Percentiles rank a stretch among this genome's conserved stretches.
These are phyloP conservation scores for Spondyliosoma cantharus DNA, from an alignment of 2,797 vertebrate genomes.

Conservation along the genomic window DNA sequence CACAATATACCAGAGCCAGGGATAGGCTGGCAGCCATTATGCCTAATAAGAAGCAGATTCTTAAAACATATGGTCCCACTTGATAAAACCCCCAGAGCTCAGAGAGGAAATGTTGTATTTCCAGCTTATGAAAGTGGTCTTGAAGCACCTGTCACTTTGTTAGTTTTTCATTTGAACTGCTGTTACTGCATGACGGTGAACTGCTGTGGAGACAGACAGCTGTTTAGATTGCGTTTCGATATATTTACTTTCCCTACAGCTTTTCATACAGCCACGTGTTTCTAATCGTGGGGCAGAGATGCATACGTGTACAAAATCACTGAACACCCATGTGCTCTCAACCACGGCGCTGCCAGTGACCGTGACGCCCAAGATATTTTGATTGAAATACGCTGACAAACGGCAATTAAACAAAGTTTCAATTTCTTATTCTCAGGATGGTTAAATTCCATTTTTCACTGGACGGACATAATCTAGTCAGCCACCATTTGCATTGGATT, in stretches of 20 bases:
- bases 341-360: not conserved
- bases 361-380: slow-evolving; percentile 1
- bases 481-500: not conserved
- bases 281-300: slow-evolving; percentile 46
- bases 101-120: slow-evolving; percentile 80
- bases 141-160: slow-evolving; percentile 80
- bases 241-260: slow-evolving; percentile 55
- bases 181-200: slow-evolving; percentile 68
- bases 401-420: not conserved
- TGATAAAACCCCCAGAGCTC: slow-evolving; percentile 70
- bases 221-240: slow-evolving; percentile 49
- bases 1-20: slow-evolving; percentile 56
- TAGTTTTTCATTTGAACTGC: slow-evolving; percentile 73
- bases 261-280: slow-evolving; percentile 56
- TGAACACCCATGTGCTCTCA: slow-evolving; percentile 35
- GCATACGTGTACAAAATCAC: slow-evolving; percentile 44
- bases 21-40: slow-evolving; percentile 73
- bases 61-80: slow-evolving; percentile 79
- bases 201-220: slow-evolving; percentile 53
- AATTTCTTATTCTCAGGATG: not conserved
- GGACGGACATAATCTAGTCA: not conserved
- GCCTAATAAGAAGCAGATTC: slow-evolving; percentile 80
- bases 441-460: not conserved
- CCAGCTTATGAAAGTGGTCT: slow-evolving; percentile 59
- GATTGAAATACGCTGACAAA: slow-evolving; percentile 1